Conservation (phyloP, 1,140 invertebrate species). For the Drosophila sp. region DNA sequence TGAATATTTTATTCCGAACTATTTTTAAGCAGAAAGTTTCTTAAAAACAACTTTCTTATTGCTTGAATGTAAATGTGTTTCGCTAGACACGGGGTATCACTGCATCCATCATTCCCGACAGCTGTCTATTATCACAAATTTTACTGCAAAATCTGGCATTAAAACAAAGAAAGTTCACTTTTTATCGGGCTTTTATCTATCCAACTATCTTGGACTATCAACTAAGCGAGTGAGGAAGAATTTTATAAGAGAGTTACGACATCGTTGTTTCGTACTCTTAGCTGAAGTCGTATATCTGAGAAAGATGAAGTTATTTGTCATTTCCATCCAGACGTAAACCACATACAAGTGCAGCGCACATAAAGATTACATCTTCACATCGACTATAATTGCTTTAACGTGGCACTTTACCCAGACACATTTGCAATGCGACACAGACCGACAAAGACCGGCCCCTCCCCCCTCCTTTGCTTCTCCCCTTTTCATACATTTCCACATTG, state of each 20-base stretch:
- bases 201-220: background rate
- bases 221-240: background rate
- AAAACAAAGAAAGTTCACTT: background rate
- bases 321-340: constrained; percentile 55
- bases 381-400: constrained; percentile 76
- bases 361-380: constrained; percentile 76
- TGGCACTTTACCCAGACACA: constrained; percentile 58
- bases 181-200: background rate
- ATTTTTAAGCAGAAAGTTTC: no score
- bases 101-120: no score
- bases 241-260: background rate
- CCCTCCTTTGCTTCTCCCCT: background rate
- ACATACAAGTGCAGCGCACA: constrained; percentile 33
- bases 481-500: background rate
- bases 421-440: constrained; percentile 38
- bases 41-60: no score
- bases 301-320: constrained; percentile 67
- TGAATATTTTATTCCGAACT: no score
- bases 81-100: no score
- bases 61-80: no score
- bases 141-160: background rate
- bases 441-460: no score
- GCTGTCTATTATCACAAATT: no score
- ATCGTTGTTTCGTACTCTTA: background rate
- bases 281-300: constrained; percentile 15